A percentile compares a stretch with the other conserved stretches of the same genome.
Evolutionary conservation across 2,797 vertebrate genomes (phyloP).

Genomic region (Trichosurus vulpecula): DNA sequence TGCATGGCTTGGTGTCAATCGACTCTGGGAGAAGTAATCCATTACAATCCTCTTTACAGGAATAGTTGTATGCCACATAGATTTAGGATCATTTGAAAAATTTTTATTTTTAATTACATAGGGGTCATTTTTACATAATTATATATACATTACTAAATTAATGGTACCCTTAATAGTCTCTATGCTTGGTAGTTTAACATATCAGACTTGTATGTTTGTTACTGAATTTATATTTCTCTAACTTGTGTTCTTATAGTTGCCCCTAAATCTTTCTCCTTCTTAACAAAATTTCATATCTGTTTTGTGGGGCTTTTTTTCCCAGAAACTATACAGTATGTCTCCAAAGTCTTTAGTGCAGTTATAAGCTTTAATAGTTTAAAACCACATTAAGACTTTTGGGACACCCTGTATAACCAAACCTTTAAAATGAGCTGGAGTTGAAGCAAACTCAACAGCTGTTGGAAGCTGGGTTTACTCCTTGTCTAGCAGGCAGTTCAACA

Average conservation of each 20-base stretch:
- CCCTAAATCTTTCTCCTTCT: not conserved
- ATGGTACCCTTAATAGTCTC: no score
- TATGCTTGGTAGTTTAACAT: no score
- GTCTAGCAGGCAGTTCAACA: not conserved
- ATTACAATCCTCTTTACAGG: not conserved
- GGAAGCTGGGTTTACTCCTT: not conserved
- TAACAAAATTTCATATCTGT: not conserved
- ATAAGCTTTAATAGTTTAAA: not conserved
- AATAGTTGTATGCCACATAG: not conserved
- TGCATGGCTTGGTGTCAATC: not conserved
- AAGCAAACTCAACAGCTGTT: not conserved
- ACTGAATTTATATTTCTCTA: not conserved
- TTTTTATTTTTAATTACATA: no score
- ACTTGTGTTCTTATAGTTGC: not conserved
- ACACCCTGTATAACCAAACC: not conserved
- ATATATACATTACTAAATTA: no score
- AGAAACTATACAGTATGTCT: not conserved
- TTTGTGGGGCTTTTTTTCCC: not conserved
- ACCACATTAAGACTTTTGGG: not conserved
- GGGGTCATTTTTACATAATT: no score
- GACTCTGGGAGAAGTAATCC: not conserved
- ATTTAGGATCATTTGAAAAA: no score
- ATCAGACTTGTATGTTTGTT: no score
- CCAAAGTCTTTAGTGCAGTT: not conserved
- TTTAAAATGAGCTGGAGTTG: not conserved